phyloP scores from a whole-genome alignment of 2,797 vertebrate species.

The Sebastes hubbsi region DNA sequence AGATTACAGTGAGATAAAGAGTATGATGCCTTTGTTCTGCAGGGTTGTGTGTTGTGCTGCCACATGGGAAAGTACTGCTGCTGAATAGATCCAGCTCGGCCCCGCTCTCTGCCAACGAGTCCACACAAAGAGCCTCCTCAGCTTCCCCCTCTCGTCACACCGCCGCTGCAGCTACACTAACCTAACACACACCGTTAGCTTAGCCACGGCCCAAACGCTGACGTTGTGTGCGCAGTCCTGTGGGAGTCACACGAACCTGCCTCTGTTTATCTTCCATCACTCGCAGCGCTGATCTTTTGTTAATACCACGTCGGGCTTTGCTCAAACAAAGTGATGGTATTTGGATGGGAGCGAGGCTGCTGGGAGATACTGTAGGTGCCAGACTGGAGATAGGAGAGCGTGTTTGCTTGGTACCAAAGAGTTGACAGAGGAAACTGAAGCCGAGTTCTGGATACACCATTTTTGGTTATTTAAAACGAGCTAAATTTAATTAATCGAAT shows the following conservation, averaged over 20 bases:
- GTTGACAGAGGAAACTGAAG: not conserved
- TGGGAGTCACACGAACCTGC: constrained; percentile 25
- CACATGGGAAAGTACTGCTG: constrained; percentile 58
- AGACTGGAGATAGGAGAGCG: constrained; percentile 15
- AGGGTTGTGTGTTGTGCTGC: constrained; percentile 36
- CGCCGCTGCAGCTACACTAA: not conserved
- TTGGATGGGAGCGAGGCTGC: constrained; percentile 36
- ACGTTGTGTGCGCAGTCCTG: constrained; percentile 16
- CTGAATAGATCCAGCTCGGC: constrained; percentile 54
- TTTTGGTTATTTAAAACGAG: not conserved
- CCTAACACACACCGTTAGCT: constrained; percentile 17
- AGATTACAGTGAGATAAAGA: not conserved
- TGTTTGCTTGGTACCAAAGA: constrained; percentile 21
- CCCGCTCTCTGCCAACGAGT: constrained; percentile 54
- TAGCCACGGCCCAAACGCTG: constrained; percentile 8
- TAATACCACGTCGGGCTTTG: constrained; percentile 43
- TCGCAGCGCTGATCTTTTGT: constrained; percentile 56
- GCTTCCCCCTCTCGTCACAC: constrained; percentile 32
- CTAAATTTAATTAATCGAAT: not conserved
- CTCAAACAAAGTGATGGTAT: constrained; percentile 57
- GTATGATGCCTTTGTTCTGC: constrained; percentile 28
- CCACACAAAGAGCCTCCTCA: constrained; percentile 64
- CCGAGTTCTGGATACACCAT: not conserved
- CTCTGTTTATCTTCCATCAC: constrained; percentile 69
- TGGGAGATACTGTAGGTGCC: constrained; percentile 32